Percentiles rank a stretch among this genome's conserved stretches.
Evolutionary conservation across 2,113 vertebrate species (phyloP).

Genomic region (Salvelinus alpinus): DNA sequence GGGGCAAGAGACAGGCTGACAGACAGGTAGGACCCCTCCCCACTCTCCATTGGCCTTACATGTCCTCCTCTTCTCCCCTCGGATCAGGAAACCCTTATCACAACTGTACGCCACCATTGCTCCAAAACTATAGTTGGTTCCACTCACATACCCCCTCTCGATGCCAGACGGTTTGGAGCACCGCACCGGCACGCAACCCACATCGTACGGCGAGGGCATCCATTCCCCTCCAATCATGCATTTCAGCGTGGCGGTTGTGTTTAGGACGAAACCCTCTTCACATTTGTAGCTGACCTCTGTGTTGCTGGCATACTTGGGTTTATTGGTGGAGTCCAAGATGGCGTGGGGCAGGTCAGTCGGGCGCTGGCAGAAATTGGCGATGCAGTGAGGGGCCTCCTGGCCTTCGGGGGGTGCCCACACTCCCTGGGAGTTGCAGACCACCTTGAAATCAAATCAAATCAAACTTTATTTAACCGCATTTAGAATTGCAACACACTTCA

Average conservation of each 20-base stretch:
- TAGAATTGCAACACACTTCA: background rate
- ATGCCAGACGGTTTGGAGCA: constrained; percentile 86
- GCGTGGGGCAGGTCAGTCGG: constrained; percentile 82
- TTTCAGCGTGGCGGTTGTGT: constrained; percentile 85
- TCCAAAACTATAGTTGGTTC: constrained; percentile 92
- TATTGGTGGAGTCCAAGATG: constrained; percentile 88
- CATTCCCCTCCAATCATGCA: constrained; percentile 90
- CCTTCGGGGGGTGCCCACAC: constrained; percentile 87
- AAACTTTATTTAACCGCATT: background rate
- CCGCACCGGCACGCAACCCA: constrained; percentile 89
- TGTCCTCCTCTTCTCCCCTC: constrained; percentile 91
- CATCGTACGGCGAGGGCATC: constrained; percentile 84
- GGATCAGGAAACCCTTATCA: constrained; percentile 88
- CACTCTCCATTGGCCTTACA: constrained; percentile 92
- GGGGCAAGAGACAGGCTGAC: constrained; percentile 86
- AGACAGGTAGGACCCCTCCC: constrained; percentile 85
- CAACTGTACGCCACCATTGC: constrained; percentile 95
- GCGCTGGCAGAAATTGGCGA: constrained; percentile 92
- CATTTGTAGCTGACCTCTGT: constrained; percentile 92
- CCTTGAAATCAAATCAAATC: constrained; percentile 50
- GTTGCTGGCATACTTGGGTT: constrained; percentile 86
- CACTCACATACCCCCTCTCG: constrained; percentile 85
- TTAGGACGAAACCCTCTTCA: constrained; percentile 91
- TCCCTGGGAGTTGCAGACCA: constrained; percentile 89
- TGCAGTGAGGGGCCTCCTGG: constrained; percentile 80